These are phyloP conservation scores for Dromaius novaehollandiae DNA, from an alignment of 2,113 vertebrate genomes.

Conservation along the genomic window DNA sequence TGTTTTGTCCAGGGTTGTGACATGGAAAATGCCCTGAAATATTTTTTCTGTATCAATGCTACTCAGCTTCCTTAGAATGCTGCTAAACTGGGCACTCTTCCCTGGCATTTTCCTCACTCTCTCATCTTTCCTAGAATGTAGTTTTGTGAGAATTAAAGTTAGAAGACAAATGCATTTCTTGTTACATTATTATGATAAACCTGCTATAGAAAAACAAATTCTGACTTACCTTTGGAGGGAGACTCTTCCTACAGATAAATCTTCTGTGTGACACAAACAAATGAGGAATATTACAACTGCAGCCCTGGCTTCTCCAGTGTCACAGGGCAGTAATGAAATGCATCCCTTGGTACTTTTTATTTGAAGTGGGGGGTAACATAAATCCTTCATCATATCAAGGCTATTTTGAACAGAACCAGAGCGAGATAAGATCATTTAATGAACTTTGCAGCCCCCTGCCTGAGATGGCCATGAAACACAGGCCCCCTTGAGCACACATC, in stretches of 20 bases:
- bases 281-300: slow-evolving; percentile 23
- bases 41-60: slow-evolving; percentile 46
- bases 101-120: slow-evolving; percentile 28
- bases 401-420: slow-evolving; percentile 75
- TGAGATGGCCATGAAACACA: slow-evolving; percentile 74
- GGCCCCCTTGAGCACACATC: slow-evolving; percentile 13
- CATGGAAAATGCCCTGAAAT: slow-evolving; percentile 22
- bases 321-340: slow-evolving; percentile 58
- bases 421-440: slow-evolving; percentile 74
- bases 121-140: slow-evolving; percentile 26
- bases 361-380: slow-evolving; percentile 67
- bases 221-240: slow-evolving; percentile 71
- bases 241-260: slow-evolving; percentile 42
- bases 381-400: slow-evolving; percentile 75
- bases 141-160: background rate
- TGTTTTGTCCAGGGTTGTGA: slow-evolving; percentile 1
- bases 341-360: slow-evolving; percentile 74
- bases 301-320: slow-evolving; percentile 50
- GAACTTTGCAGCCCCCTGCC: slow-evolving; percentile 76
- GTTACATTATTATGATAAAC: background rate
- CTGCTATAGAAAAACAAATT: background rate
- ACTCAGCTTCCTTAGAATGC: slow-evolving; percentile 57
- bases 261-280: slow-evolving; percentile 36
- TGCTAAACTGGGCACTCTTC: slow-evolving; percentile 46
- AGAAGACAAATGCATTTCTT: background rate